A percentile compares a stretch with the other conserved stretches of the same genome.
These are phyloP conservation scores for Geodia barretti DNA, from an alignment of 37 sponge, comb jelly and placozoan genomes.

Conservation along the genomic window DNA sequence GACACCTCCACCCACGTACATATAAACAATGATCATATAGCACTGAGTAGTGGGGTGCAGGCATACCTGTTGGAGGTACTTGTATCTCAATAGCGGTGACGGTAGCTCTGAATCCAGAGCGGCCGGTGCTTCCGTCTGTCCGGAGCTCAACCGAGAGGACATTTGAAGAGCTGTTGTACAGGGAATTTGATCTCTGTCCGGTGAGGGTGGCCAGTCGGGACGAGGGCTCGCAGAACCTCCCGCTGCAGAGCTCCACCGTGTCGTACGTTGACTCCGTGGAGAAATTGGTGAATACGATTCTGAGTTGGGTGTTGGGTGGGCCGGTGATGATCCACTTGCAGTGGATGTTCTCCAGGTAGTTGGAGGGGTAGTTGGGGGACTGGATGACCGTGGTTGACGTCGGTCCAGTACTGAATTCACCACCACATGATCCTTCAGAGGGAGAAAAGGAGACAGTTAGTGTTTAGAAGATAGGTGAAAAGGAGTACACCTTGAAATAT, in stretches of 20 bases:
- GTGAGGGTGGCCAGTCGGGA: slow-evolving; percentile 10
- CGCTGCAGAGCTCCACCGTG: slow-evolving; percentile 37
- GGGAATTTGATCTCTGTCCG: neutral
- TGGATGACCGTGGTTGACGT: neutral
- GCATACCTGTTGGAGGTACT: neutral
- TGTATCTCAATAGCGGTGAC: neutral
- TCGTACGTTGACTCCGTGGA: slow-evolving; percentile 23
- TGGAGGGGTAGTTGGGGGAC: slow-evolving; percentile 36
- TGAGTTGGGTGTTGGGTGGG: neutral
- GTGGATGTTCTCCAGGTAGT: slow-evolving; percentile 21
- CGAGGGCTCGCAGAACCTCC: neutral
- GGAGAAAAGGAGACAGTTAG: neutral
- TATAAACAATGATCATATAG: neutral
- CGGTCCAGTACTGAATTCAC: neutral
- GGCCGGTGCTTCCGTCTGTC: slow-evolving; percentile 14
- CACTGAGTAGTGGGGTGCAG: neutral
- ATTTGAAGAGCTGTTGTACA: neutral
- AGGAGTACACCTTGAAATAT: no score
- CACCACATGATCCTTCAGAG: slow-evolving; percentile 23
- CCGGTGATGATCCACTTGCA: slow-evolving; percentile 48
- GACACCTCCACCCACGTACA: no score
- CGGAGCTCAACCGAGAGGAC: slow-evolving; percentile 20
- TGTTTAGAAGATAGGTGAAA: no score
- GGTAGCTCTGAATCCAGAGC: slow-evolving; percentile 16
- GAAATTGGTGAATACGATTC: slow-evolving; percentile 18